Percentiles rank a stretch among this genome's conserved stretches.
Conservation (phyloP, 2,797 vertebrate species). For the Acanthornis magna region DNA sequence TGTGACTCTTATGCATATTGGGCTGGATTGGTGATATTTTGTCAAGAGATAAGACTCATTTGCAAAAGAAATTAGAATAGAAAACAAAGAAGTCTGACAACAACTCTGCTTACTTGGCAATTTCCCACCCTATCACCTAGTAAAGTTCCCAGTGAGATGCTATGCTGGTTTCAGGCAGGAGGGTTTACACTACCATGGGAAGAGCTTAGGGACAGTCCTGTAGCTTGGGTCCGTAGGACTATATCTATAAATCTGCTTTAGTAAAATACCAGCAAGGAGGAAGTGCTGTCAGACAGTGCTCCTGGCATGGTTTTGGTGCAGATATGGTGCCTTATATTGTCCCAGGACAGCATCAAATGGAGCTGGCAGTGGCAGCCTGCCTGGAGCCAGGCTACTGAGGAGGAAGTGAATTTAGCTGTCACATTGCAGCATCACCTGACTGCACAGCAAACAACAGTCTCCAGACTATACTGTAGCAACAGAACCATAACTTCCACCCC, state of each 20-base stretch:
- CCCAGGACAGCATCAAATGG: neutral
- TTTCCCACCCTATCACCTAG: neutral
- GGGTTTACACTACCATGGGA: neutral
- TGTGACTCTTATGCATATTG: neutral
- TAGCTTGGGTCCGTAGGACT: neutral
- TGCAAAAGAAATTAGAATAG: neutral
- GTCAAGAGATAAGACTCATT: neutral
- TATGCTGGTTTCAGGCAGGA: neutral
- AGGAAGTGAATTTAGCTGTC: neutral
- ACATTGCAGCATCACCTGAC: neutral
- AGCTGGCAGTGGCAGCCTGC: neutral
- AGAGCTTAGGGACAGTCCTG: neutral
- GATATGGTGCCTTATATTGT: neutral
- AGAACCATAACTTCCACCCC: neutral
- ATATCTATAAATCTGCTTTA: neutral
- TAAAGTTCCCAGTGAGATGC: neutral
- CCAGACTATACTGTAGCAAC: neutral
- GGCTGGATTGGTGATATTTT: neutral
- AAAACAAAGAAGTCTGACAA: neutral
- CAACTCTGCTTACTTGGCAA: neutral
- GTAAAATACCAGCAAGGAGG: neutral
- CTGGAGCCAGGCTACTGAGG: accelerated
- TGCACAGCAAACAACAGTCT: neutral
- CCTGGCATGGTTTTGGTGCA: neutral
- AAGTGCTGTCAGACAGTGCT: neutral